Evolutionary conservation across 1,140 invertebrate species (phyloP), one percentile per base, ranked within the genome.

Genomic region (Orchestia grillus): DNA sequence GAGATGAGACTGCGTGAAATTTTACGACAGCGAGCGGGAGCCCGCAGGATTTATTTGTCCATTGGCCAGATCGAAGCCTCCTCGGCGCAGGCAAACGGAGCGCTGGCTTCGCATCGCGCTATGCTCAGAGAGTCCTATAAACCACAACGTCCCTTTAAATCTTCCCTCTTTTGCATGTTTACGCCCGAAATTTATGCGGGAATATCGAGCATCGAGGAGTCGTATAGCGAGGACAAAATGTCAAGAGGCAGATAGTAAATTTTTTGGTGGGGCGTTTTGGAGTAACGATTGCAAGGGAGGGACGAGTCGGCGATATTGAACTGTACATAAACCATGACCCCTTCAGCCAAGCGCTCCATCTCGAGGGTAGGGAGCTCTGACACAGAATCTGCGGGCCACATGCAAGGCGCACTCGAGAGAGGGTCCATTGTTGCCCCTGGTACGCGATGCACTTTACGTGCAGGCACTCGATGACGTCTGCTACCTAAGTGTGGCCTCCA

Each of bases 81-180:
- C 92, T 45, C 43, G 19, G 44, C 41, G 44, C 40, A 94, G 92
- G 92, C 92, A 94, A 94, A 94, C 36, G 41, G 43, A 94, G 36
- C 92, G 92, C 92, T 0, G 92, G 44, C 92, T 44, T 44, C 44
- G 92, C 44, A 94, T 94, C 92, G 92, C 44, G 15, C 16, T 94
- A 94, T 94, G 92, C 92, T 94, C 43, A 94, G 44, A 94, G 92
- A 47, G 44, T n/a, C 92, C 92, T 94, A 94, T 94, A 94, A 94
- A 94, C 92, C 92, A 94, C 92, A 94, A 94, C 92, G 92, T 94
- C 92, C 92, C 92, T 94, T 94, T 94, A 94, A 94, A 94, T 94
- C 92, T 94, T 47, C 92, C 92, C 92, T 94, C 41, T 94, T 94
- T 94, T 94, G 92, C 92, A 94, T 94, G 92, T 94, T 94, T 94